phyloP scores from a whole-genome alignment of 2,797 vertebrate genomes.

The Sebastes hubbsi region DNA sequence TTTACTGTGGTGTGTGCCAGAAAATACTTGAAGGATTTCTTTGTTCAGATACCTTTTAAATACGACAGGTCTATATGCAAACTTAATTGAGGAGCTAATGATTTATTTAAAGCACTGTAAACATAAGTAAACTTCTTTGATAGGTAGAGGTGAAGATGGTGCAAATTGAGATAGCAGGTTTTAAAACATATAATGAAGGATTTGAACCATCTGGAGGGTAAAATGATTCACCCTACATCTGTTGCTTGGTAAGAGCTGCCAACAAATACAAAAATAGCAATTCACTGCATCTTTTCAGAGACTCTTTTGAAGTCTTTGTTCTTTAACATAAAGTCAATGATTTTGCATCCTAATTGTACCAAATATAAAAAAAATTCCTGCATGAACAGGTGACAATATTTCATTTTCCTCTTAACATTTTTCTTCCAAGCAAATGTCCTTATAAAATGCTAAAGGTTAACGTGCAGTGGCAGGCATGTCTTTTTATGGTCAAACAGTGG shows the following conservation, averaged over 20 bases:
- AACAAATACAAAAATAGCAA: conserved; percentile 15
- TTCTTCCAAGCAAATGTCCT: not conserved
- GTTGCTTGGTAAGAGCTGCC: conserved; percentile 13
- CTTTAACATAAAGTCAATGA: not conserved
- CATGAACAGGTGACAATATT: not conserved
- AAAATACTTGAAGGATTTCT: not conserved
- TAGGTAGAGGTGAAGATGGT: not conserved
- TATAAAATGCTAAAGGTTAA: not conserved
- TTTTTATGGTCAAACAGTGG: not conserved
- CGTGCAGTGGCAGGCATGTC: not conserved
- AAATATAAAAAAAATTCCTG: not conserved
- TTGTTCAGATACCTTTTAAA: not conserved
- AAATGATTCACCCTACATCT: conserved; percentile 27
- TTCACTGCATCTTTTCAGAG: conserved; percentile 3
- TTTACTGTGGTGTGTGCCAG: not conserved
- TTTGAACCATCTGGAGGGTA: conserved; percentile 43
- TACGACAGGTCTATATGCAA: not conserved
- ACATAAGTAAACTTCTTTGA: conserved; percentile 5
- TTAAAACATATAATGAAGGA: conserved; percentile 28
- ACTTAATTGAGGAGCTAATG: not conserved
- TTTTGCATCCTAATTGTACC: not conserved
- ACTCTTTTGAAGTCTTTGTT: conserved; percentile 3
- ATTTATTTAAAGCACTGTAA: not conserved
- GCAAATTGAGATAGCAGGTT: not conserved
- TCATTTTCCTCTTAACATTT: not conserved